Evolutionary conservation across 2,797 vertebrate genomes (phyloP), one percentile per base, ranked within the genome.

Genomic region (Cirrhinus molitorella): DNA sequence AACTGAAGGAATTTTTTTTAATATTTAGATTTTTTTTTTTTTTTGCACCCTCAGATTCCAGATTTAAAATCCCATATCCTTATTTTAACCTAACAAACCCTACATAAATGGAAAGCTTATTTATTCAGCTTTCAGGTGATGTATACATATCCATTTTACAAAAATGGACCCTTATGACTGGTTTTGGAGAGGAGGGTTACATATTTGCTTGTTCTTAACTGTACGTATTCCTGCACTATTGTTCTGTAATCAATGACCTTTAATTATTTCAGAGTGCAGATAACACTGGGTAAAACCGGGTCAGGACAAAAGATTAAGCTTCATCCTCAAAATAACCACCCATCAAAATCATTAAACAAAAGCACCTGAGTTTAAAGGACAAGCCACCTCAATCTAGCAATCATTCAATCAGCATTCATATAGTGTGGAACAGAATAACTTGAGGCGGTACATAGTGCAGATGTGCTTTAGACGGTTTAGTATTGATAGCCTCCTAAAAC

Each of bases 191-290:
- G 2, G 2, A 34, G 31, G 31, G 31, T 34, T 34, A 34, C 31
- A 34, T 34, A 43, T 25, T 28, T 37, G 28, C 21, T 61, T 40
- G 19, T 7, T 59, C 23, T n/a, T 25, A 63, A 65, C 23, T 12
- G 28, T 78, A 51, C 28, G 53, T 14, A 45, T 45, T 2, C 34
- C 43, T 85, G 85, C 81, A 43, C 67, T 65, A 76, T 67, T 83
- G 57, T 84, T 84, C 34, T 76, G 55, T 59, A 80, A 83, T 74
- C 45, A 82, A 63, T 78, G 87, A 79, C 85, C 80, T 92, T 91
- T 91, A 87, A 91, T 91, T 84, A 89, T 87, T 89, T 88, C 86
- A 89, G 87, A 90, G 86, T 85, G 87, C 87, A 90, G 91, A 91
- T 92, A 90, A 89, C 86, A 85, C 85, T 76, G 6, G 75, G 74